Evolutionary conservation across 2,888 invertebrate genomes (phyloP), one percentile per base, ranked within the genome.

Genomic region (Holacanthella duospinosa): DNA sequence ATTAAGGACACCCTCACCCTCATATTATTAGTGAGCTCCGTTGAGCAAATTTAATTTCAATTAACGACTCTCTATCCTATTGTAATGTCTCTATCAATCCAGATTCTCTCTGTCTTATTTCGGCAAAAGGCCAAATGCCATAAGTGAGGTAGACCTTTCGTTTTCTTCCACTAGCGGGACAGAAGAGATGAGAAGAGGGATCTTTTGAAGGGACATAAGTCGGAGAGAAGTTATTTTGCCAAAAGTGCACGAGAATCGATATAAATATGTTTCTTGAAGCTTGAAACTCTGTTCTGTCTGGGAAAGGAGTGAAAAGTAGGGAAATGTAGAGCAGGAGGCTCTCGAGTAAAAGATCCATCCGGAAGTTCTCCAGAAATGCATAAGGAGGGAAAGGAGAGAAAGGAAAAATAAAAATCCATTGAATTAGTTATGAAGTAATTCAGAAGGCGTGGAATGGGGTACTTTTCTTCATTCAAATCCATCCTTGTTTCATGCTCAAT

Each of bases 31-130:
- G 67, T 63, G 64, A 69, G 67, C 67, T 66, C 64, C 62, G 63
- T 62, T 69, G 67, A 67, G 63, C 68, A 71, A 70, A 71, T 69
- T 71, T 69, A 70, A 68, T 71, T 73, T 71, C 72, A 71, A 73
- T 73, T 73, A 70, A 70, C 70, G 67, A 67, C 71, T 64, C 67
- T 68, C 64, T 59, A 68, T 12, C n/a, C n/a, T n/a, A n/a, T n/a
- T 36, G 16, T 65, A 66, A 70, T 67, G 68, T 67, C 70, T 70
- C 68, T 63, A 68, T 71, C 68, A 66, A 54, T 29, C 25, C 54
- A 44, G 29, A 43, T 29, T 60, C 60, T n/a, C 28, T n/a, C 26
- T 24, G 43, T 55, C 24, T 44, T 21, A 28, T 28, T 9, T 9
- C n/a, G 26, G 56, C 27, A 12, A 6, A 27, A 25, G 28, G n/a